Base-by-base conservation (phyloP, 2,888 invertebrate genomes). In the Ypsolopha scabrella region DNA sequence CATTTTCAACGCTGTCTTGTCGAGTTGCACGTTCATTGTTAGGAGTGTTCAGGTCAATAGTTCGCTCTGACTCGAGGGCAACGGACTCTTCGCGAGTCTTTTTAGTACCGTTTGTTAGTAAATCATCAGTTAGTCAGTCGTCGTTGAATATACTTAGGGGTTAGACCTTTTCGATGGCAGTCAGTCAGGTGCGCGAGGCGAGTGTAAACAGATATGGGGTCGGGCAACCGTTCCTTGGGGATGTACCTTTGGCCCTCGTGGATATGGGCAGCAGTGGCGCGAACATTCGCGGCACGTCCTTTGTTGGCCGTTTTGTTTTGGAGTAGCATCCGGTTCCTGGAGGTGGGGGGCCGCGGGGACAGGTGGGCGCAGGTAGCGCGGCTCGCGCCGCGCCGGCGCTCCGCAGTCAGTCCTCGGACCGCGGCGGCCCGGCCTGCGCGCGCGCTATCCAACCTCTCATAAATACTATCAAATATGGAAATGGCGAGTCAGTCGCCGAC, bases 251-350 rank as follows among this genome's bases (percentile, higher is more conserved):
- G 69, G 66, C 69, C 70, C 65, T 64, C 68, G 63, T 65, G 66
- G 14, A 36, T 24, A 24, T 24, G 24, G 24, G 46, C 62, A 67
- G 64, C 71, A 74, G 76, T 71, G 73, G 72, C 74, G 79, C 76
- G 80, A 79, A 81, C 82, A 82, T 83, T 83, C 74, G 80, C 82
- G 81, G 83, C 83, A 82, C 79, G 79, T 82, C 82, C 81, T 85
- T 83, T 82, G 85, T 82, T 82, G 80, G 80, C 80, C 75, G 82
- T 83, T 85, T 82, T 86, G 85, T 86, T 86, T 85, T 85, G 86
- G 80, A 82, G 77, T 72, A 76, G 78, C 83, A 82, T 85, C 83
- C 83, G 83, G 85, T 83, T 86, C 83, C 82, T 83, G 76, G 75
- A 78, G 75, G 78, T 70, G 73, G 80, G 74, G 79, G 66, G 72